phyloP scores from a whole-genome alignment of 2,797 vertebrate genomes.

The Aphelocoma californica region DNA sequence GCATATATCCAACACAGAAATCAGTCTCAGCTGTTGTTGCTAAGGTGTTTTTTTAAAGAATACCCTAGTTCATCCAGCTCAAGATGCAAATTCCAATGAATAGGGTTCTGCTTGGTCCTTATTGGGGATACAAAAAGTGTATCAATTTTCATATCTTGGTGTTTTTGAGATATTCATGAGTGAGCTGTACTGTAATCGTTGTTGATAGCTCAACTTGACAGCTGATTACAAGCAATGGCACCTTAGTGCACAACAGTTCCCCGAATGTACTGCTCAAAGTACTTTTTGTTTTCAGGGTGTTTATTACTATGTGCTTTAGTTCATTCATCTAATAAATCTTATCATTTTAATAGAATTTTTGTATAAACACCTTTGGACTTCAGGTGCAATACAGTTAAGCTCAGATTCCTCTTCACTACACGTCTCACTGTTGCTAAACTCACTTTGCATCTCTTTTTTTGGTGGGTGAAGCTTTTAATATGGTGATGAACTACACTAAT shows the following conservation, averaged over 20 bases:
- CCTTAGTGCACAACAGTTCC: neutral
- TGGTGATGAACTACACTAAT: constrained; percentile 46
- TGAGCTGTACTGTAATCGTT: neutral
- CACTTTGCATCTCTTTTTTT: constrained; percentile 70
- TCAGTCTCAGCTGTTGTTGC: neutral
- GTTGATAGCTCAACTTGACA: neutral
- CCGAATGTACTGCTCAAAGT: constrained; percentile 30
- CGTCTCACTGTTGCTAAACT: constrained; percentile 80
- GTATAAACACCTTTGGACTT: neutral
- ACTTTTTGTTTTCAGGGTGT: neutral
- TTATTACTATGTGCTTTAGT: neutral
- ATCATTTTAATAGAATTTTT: neutral
- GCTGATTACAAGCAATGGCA: neutral
- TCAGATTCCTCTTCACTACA: constrained; percentile 53
- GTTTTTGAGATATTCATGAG: neutral
- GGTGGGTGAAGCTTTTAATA: constrained; percentile 65
- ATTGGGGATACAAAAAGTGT: neutral
- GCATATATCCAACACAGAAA: neutral
- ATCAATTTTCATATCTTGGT: neutral
- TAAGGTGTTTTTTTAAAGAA: neutral
- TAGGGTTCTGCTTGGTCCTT: neutral
- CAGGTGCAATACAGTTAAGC: neutral
- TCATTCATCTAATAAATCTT: neutral
- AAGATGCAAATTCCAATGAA: neutral
- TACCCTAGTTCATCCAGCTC: neutral